phyloP scores from a whole-genome alignment of 1,140 invertebrate genomes.

The Zaprionus vittiger region DNA sequence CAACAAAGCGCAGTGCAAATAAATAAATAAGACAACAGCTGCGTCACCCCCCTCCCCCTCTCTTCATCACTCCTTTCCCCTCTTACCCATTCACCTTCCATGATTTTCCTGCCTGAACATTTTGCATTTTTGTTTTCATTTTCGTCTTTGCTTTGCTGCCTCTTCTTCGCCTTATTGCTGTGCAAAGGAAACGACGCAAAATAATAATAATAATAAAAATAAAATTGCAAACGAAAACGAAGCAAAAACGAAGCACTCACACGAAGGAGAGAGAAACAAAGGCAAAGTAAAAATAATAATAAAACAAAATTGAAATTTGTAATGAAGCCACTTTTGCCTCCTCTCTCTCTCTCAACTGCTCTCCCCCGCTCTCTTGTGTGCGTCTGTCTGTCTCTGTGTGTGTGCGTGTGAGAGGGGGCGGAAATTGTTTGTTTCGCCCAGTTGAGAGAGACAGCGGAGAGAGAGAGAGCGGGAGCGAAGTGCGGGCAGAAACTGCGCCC shows the following conservation, averaged over 20 bases:
- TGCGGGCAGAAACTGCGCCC: slow-evolving; percentile 9
- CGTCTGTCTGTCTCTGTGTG: slow-evolving; percentile 1
- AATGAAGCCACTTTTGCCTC: slow-evolving; percentile 78
- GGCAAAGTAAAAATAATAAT: slow-evolving; percentile 61
- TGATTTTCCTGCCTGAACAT: slow-evolving; percentile 42
- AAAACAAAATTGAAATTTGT: slow-evolving; percentile 83
- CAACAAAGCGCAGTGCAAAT: slow-evolving; percentile 64
- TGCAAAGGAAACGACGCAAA: slow-evolving; percentile 41
- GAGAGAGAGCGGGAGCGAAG: not conserved
- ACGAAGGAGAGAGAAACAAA: slow-evolving; percentile 13
- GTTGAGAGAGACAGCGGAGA: not conserved
- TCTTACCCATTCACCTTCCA: not conserved
- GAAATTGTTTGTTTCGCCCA: slow-evolving; percentile 57
- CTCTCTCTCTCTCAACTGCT: slow-evolving; percentile 21
- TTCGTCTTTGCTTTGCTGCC: slow-evolving; percentile 12
- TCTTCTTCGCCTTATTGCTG: not conserved
- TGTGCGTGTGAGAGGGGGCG: slow-evolving; percentile 61
- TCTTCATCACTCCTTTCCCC: not conserved
- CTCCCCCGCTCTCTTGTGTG: slow-evolving; percentile 13
- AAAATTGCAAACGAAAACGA: slow-evolving; percentile 59
- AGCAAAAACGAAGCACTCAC: slow-evolving; percentile 19
- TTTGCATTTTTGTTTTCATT: slow-evolving; percentile 29
- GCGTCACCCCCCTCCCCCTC: slow-evolving; percentile 16
- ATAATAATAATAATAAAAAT: slow-evolving; percentile 75
- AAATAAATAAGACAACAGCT: slow-evolving; percentile 76